These are phyloP conservation scores for Acheta domesticus DNA, from an alignment of 2,888 invertebrate genomes.

Conservation along the genomic window DNA sequence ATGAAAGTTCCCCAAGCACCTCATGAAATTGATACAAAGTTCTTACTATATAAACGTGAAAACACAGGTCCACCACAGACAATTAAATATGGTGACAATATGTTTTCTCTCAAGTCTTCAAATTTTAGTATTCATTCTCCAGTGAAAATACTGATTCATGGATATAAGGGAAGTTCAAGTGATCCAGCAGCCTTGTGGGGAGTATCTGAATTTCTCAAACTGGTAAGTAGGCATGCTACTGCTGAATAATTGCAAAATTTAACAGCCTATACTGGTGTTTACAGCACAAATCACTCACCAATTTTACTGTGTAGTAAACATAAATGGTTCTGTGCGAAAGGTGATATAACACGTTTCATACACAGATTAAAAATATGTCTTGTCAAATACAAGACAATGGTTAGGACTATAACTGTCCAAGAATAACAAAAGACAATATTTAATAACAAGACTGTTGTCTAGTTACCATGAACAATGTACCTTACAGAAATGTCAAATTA, in stretches of 20 bases:
- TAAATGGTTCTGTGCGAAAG: not conserved
- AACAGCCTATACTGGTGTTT: not conserved
- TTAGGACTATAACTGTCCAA: not conserved
- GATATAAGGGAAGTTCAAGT: conserved; percentile 56
- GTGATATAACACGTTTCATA: not conserved
- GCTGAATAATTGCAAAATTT: not conserved
- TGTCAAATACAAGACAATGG: not conserved
- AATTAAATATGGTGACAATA: conserved; percentile 51
- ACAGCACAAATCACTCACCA: not conserved
- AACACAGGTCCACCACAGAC: conserved; percentile 44
- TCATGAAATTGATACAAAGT: conserved; percentile 52
- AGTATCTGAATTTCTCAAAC: conserved; percentile 50
- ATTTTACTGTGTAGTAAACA: not conserved
- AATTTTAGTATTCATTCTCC: conserved; percentile 49
- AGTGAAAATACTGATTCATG: conserved; percentile 56
- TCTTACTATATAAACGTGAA: conserved; percentile 51
- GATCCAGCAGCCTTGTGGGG: conserved; percentile 50
- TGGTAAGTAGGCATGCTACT: conserved; percentile 47
- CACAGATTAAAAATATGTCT: not conserved
- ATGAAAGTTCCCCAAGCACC: conserved; percentile 57
- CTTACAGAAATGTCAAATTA: too few species aligned
- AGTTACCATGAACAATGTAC: not conserved
- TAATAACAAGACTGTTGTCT: not conserved
- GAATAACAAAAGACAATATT: conserved; percentile 5
- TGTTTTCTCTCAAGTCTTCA: conserved; percentile 49